Evolutionary conservation across 2,888 invertebrate genomes (phyloP), one percentile per base, ranked within the genome.

Genomic region (Margaritifera margaritifera): DNA sequence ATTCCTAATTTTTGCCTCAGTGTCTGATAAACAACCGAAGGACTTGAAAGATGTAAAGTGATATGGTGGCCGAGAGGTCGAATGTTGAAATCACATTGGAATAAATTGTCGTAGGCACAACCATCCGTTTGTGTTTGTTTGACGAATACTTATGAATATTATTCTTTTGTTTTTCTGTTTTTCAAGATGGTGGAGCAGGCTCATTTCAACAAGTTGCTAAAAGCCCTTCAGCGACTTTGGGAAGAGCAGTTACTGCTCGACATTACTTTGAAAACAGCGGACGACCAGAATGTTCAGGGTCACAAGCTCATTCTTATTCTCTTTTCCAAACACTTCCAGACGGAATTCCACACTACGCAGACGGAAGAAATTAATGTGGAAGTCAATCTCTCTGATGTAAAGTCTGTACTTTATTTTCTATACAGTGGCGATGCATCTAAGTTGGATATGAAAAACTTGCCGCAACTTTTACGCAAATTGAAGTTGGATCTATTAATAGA

Each of bases 191-290:
- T 66, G 54, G 63, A 67, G 55, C 68, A 71, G 20, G 60, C 66
- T 18, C 71, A 76, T 60, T 74, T 73, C 52, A 64, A 59, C 31
- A 61, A 58, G n/a, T 58, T 78, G 50, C 65, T 77, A 53, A 63
- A 63, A 51, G 66, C 62, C 20, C 56, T 79, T 19, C 62, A 24
- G 25, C 64, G 69, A n/a, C 66, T 71, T 1, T 64, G 69, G 57
- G 56, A 72, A 42, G 59, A 75, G 24, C 60, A 27, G 5, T 66
- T 63, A 19, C 68, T 69, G 24, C 42, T 60, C 24, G 77, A 77
- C 60, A 54, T 62, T 15, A 58, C 53, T n/a, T 61, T 77, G 20
- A n/a, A 24, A n/a, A 72, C 74, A 3, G 42, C 20, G 1, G 59
- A 42, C 15, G 42, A 68, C 19, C 54, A 52, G 22, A 50, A 42